These are phyloP conservation scores for Drosophila watanabei DNA, from an alignment of 1,140 invertebrate genomes.

Conservation along the genomic window DNA sequence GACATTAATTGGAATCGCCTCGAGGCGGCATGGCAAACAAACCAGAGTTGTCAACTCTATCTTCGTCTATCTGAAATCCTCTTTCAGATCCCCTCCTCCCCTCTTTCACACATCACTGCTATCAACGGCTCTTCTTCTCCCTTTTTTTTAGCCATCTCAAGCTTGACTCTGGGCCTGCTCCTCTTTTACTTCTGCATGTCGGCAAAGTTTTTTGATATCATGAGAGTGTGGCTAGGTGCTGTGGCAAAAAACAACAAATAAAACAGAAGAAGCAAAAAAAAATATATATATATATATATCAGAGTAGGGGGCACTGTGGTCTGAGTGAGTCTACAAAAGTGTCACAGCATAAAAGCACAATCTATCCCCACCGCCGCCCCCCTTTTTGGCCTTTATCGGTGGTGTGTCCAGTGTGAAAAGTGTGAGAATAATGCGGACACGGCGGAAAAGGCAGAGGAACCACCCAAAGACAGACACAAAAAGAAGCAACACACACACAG, in stretches of 20 bases:
- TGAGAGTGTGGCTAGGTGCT: slow-evolving; percentile 53
- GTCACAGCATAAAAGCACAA: slow-evolving; percentile 79
- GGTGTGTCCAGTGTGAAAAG: slow-evolving; percentile 57
- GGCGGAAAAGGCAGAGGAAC: slow-evolving; percentile 41
- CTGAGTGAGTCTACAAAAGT: slow-evolving; percentile 61
- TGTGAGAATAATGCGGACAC: slow-evolving; percentile 77
- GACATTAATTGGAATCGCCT: slow-evolving; percentile 65
- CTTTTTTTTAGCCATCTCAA: slow-evolving; percentile 23
- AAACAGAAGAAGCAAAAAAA: not conserved
- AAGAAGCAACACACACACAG: slow-evolving; percentile 17
- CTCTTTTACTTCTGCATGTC: slow-evolving; percentile 56
- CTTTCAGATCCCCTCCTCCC: slow-evolving; percentile 20
- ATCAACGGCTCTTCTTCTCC: slow-evolving; percentile 41
- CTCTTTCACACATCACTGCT: slow-evolving; percentile 55
- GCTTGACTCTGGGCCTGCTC: slow-evolving; percentile 16
- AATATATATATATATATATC: too few species aligned
- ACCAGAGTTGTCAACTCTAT: slow-evolving; percentile 49
- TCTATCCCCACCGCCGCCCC: slow-evolving; percentile 33
- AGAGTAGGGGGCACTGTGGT: slow-evolving; percentile 7
- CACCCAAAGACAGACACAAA: slow-evolving; percentile 35
- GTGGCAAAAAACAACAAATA: not conserved
- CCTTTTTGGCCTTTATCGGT: slow-evolving; percentile 8
- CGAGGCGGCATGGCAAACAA: slow-evolving; percentile 33
- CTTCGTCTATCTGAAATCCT: slow-evolving; percentile 15
- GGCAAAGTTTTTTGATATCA: slow-evolving; percentile 79